Conservation (phyloP, 1,140 invertebrate genomes). For the Philotrypesis tridentata region DNA sequence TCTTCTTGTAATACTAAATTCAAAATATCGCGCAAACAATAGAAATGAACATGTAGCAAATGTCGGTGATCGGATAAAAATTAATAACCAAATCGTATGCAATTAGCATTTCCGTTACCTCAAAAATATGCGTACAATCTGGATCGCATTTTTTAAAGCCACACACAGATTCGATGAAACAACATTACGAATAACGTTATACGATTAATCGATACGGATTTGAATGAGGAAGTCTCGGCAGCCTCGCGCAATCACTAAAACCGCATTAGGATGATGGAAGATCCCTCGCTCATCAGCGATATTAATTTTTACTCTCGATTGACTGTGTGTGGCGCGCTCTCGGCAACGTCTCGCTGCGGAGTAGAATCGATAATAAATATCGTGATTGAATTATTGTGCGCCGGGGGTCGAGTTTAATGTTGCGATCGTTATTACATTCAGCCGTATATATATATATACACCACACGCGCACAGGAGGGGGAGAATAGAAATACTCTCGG, state of each 20-base stretch:
- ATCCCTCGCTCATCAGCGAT: not conserved
- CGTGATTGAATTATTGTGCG: constrained; percentile 39
- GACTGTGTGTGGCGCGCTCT: not conserved
- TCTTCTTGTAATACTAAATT: too few species aligned
- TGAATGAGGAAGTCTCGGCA: not conserved
- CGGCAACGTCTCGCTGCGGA: not conserved
- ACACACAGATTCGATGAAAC: too few species aligned
- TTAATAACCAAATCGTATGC: too few species aligned
- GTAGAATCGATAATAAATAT: constrained; percentile 38
- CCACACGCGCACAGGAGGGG: not conserved
- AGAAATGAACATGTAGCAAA: too few species aligned
- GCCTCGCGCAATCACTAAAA: not conserved
- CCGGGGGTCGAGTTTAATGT: constrained; percentile 39
- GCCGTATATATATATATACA: not conserved
- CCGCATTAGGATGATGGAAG: not conserved
- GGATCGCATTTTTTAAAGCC: too few species aligned
- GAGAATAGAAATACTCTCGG: not conserved
- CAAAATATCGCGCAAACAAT: too few species aligned
- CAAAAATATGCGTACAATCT: too few species aligned
- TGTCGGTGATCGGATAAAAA: too few species aligned
- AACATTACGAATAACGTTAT: too few species aligned
- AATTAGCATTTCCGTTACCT: too few species aligned
- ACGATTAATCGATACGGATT: too few species aligned
- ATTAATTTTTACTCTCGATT: constrained; percentile 33
- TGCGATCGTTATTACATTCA: constrained; percentile 47